Base-by-base conservation (phyloP, 2,113 vertebrate species). In the Poeciliopsis retropinna region DNA sequence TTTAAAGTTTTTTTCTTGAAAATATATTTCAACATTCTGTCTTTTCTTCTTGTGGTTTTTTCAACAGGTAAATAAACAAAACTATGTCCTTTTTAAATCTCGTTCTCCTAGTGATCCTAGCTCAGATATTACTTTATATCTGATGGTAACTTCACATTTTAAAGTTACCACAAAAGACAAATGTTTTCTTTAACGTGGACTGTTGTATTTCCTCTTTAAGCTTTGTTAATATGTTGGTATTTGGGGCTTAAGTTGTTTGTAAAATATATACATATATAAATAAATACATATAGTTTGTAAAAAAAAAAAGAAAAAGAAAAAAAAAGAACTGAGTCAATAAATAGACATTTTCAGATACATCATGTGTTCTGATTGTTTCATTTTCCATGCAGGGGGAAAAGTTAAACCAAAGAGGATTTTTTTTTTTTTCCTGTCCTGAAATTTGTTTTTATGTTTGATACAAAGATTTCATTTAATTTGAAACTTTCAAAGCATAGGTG, bases 271-370 rank as follows among this genome's bases (percentile, higher is more conserved):
- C 19, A 79, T 54, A 81, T 22, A 63, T 39, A 75, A 78, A 81
- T 70, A 65, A 57, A 70, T 67, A 85, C 82, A 67, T 70, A 82
- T 81, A 83, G 61, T 85, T 86, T 90, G 78, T 92, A 82, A 82
- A 90, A 86, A 83, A 15, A 66, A 85, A n/a, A 57, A 57, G 0
- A 25, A 54, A n/a, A 1, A 19, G 29, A 85, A 81, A 13, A 66
- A 83, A 57, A 10, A 57, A 7, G 10, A 57, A 57, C 60, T 34
- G 39, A 74, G 34, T 25, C 71, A 91, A 89, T 91, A 91, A 91
- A 93, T 81, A 80, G 80, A 83, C 61, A 75, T 89, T 89, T 92
- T 80, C 34, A 74, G 39, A 83, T 75, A 76, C 12, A 64, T 70
- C 3, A 22, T 19, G 30, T 78, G 63, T 79, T 29, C 17, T 3